Percentiles rank a stretch among this genome's conserved stretches.
Conservation (phyloP, 2,113 vertebrate species). For the Galbula dea region DNA sequence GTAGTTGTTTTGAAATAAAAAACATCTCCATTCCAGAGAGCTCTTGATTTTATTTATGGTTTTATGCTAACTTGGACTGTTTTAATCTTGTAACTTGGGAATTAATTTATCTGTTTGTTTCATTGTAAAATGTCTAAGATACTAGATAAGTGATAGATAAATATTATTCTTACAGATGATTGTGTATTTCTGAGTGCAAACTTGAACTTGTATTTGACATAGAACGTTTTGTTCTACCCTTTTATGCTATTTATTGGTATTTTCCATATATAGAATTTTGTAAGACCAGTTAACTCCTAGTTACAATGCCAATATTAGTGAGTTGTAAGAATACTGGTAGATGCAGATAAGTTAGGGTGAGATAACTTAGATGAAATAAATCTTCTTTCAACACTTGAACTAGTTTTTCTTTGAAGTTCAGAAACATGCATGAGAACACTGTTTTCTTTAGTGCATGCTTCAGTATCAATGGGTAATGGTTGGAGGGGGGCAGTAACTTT, state of each 20-base stretch:
- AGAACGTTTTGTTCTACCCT: constrained; percentile 54
- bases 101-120: constrained; percentile 39
- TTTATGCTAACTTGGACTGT: constrained; percentile 21
- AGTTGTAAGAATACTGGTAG: not conserved
- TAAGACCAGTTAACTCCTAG: not conserved
- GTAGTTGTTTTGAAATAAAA: constrained; percentile 29
- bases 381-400: not conserved
- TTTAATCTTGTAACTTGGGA: not conserved
- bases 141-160: constrained; percentile 45
- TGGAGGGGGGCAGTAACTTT: not conserved
- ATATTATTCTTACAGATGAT: constrained; percentile 61
- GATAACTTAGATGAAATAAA: not conserved
- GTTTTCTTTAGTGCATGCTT: not conserved
- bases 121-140: constrained; percentile 21
- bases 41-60: constrained; percentile 42
- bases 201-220: constrained; percentile 60
- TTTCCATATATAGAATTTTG: constrained; percentile 35
- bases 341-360: not conserved
- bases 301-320: not conserved
- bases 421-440: not conserved
- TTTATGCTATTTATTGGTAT: not conserved
- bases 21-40: not conserved
- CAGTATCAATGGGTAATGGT: not conserved
- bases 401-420: not conserved
- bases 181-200: constrained; percentile 65